Evolutionary conservation across 2,888 invertebrate genomes (phyloP), one percentile per base, ranked within the genome.

Genomic region (Archaeoteleia sp.): DNA sequence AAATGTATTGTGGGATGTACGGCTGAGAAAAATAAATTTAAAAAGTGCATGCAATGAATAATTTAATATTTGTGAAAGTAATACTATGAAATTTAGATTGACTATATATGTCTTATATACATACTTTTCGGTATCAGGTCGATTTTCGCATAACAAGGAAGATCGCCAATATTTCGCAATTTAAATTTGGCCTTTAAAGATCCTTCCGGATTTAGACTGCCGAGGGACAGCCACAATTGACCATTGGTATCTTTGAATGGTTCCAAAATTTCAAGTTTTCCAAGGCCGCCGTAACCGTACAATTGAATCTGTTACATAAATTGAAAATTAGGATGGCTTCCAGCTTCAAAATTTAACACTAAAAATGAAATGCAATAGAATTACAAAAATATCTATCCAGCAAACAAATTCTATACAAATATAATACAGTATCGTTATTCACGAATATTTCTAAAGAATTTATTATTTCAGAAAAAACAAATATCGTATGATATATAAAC

Each of bases 261-360:
- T 60, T 87, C 87, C 12, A 85, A 84, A 8, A 88, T 83, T 45
- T 88, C 86, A 0, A 90, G 78, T 69, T 85, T 87, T 0, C 87
- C 86, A 70, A 86, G 86, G 0, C 91, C 91, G 1, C 91, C 91
- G 71, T 89, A 90, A 1, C 89, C 91, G 74, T 86, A 89, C 4
- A 91, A 79, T 76, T 84, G 79, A 74, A 88, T 82, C 77, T 85
- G 9, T 5, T 34, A n/a, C 2, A 40, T 27, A n/a, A n/a, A n/a
- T n/a, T n/a, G n/a, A n/a, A n/a, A n/a, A n/a, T n/a, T n/a, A n/a
- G n/a, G n/a, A n/a, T n/a, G n/a, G n/a, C n/a, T n/a, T n/a, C n/a
- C n/a, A n/a, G n/a, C n/a, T n/a, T n/a, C n/a, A n/a, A n/a, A n/a
- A n/a, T n/a, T n/a, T n/a, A n/a, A n/a, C n/a, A n/a, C n/a, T n/a